phyloP scores from a whole-genome alignment of 2,797 vertebrate genomes.

The Bradypodion pumilum region DNA sequence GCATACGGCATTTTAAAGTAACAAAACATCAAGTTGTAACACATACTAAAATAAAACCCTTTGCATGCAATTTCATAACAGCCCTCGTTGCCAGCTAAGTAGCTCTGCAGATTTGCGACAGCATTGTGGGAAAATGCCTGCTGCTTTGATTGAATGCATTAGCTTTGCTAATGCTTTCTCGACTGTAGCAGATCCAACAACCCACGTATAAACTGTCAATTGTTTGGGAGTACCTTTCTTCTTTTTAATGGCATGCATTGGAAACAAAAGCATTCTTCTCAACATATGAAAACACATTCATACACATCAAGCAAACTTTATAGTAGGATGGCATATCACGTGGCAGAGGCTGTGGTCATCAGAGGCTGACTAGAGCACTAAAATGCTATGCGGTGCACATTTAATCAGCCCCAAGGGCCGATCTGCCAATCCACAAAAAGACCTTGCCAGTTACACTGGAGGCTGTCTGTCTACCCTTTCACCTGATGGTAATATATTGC shows the following conservation, averaged over 20 bases:
- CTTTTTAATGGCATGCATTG: neutral
- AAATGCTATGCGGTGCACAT: neutral
- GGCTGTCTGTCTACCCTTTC: conserved; percentile 40
- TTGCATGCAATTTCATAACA: conserved; percentile 19
- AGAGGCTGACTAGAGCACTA: neutral
- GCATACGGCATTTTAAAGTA: conserved; percentile 20
- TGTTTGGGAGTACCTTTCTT: neutral
- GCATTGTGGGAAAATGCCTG: conserved; percentile 38
- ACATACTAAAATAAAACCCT: neutral
- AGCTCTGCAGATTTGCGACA: conserved; percentile 3
- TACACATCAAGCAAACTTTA: neutral
- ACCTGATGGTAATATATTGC: conserved; percentile 31
- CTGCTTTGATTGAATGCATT: neutral
- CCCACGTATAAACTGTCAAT: neutral
- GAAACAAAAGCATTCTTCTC: accelerated
- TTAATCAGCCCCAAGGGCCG: conserved; percentile 50
- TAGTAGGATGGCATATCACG: neutral
- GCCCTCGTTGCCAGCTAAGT: conserved; percentile 18
- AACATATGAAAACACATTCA: neutral
- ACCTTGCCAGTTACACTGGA: conserved; percentile 1
- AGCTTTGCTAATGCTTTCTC: conserved; percentile 14
- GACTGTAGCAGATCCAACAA: accelerated
- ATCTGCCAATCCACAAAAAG: conserved; percentile 44
- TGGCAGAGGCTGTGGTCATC: neutral
- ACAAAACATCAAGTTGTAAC: neutral